Percentiles rank a stretch among this genome's conserved stretches.
Conservation (phyloP, 2,797 vertebrate genomes). For the Chloroceryle amazona region DNA sequence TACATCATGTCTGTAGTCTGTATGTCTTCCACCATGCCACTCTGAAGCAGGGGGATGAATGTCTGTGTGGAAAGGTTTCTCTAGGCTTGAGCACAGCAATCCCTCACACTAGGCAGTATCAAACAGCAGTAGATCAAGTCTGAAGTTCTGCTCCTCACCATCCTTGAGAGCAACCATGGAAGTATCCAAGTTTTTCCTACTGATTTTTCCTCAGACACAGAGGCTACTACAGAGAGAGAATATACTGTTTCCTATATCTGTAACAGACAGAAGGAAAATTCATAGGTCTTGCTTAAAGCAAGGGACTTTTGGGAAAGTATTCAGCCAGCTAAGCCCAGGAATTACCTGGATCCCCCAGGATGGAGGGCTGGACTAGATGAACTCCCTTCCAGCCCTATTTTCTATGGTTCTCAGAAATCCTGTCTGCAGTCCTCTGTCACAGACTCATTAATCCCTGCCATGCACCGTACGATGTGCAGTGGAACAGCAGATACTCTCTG, state of each 20-base stretch:
- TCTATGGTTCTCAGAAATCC: background rate
- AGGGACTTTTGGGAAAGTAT: background rate
- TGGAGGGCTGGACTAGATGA: background rate
- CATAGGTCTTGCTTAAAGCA: background rate
- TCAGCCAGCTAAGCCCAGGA: background rate
- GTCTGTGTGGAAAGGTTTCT: background rate
- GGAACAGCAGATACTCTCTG: background rate
- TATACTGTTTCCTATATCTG: background rate
- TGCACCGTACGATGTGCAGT: background rate
- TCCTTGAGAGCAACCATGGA: background rate
- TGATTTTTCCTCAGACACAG: background rate
- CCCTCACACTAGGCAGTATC: background rate
- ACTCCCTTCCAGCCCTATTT: background rate
- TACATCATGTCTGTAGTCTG: background rate
- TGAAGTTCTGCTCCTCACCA: background rate
- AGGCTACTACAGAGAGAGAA: background rate
- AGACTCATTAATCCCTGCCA: background rate
- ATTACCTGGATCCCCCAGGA: background rate
- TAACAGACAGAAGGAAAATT: background rate
- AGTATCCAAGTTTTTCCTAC: background rate
- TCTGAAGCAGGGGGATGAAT: background rate
- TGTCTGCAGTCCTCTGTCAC: background rate
- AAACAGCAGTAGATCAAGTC: background rate
- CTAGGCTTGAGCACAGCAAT: background rate
- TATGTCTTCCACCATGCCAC: background rate